Conservation (phyloP, 2,797 vertebrate species). For the Onychomys arenicola region DNA sequence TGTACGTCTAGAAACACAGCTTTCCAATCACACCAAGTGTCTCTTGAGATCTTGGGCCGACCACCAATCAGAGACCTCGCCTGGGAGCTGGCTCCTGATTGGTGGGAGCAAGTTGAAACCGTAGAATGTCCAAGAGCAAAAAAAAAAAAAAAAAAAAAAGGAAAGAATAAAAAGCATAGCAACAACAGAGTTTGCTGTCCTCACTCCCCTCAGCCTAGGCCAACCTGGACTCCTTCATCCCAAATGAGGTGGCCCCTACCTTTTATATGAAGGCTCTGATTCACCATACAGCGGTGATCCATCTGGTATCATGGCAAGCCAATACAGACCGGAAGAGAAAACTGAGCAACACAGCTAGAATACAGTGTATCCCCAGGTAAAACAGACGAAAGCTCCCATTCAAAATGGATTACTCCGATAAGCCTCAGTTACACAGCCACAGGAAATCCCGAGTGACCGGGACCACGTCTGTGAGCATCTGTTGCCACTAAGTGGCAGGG, state of each 20-base stretch:
- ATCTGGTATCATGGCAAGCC: constrained; percentile 61
- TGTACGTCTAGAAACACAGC: background rate
- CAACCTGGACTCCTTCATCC: constrained; percentile 64
- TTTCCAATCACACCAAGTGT: constrained; percentile 40
- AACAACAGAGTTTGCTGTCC: constrained; percentile 57
- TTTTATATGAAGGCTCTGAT: constrained; percentile 69
- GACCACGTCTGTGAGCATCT: background rate
- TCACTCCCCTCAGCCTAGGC: background rate
- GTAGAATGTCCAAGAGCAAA: constrained; percentile 53
- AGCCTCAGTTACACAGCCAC: background rate
- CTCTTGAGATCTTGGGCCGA: constrained; percentile 9
- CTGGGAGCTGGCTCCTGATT: constrained; percentile 55
- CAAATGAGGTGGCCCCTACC: constrained; percentile 50
- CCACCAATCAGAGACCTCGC: constrained; percentile 56
- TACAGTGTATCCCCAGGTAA: constrained; percentile 66
- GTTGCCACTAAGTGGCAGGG: background rate
- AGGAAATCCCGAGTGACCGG: background rate
- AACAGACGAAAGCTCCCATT: background rate
- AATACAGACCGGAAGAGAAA: constrained; percentile 56
- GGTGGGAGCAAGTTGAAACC: background rate
- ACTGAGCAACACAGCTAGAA: constrained; percentile 65
- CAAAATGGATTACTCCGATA: background rate
- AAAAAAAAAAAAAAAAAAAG: too few species aligned
- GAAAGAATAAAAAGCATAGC: constrained; percentile 64
- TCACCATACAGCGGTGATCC: constrained; percentile 14